Conservation (phyloP, 2,113 vertebrate species). For the Nicator chloris region DNA sequence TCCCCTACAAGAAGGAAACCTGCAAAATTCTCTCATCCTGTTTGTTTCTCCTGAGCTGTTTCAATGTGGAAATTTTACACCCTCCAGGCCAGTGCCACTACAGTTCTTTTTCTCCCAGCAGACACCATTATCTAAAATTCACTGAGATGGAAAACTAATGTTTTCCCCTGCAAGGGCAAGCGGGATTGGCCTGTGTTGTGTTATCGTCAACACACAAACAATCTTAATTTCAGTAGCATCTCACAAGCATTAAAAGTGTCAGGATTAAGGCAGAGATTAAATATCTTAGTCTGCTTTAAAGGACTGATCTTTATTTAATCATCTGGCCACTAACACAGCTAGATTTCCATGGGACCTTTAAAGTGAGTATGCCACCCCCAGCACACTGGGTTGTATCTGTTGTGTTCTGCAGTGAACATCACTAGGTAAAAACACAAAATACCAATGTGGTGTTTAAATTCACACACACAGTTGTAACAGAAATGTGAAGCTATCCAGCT, state of each 20-base stretch:
- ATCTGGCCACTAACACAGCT: not conserved
- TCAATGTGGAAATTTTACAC: not conserved
- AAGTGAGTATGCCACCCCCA: not conserved
- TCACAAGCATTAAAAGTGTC: not conserved
- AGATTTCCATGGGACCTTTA: not conserved
- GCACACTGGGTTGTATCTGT: not conserved
- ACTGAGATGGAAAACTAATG: not conserved
- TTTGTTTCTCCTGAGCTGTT: not conserved
- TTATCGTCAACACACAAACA: not conserved
- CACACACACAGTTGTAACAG: accelerated
- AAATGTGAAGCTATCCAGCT: not conserved
- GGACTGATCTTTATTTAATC: not conserved
- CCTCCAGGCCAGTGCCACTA: not conserved
- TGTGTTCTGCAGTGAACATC: not conserved
- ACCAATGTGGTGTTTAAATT: not conserved
- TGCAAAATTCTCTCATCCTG: not conserved
- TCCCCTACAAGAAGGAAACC: not conserved
- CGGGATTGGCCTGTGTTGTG: not conserved
- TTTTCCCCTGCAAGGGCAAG: not conserved
- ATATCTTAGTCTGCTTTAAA: not conserved
- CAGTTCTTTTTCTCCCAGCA: not conserved
- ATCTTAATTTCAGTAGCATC: not conserved
- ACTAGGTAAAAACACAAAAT: not conserved
- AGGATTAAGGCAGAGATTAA: not conserved
- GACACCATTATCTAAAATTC: not conserved